A percentile compares a stretch with the other conserved stretches of the same genome.
phyloP scores from a whole-genome alignment of 2,113 vertebrate species.

The Sebastes fasciatus region DNA sequence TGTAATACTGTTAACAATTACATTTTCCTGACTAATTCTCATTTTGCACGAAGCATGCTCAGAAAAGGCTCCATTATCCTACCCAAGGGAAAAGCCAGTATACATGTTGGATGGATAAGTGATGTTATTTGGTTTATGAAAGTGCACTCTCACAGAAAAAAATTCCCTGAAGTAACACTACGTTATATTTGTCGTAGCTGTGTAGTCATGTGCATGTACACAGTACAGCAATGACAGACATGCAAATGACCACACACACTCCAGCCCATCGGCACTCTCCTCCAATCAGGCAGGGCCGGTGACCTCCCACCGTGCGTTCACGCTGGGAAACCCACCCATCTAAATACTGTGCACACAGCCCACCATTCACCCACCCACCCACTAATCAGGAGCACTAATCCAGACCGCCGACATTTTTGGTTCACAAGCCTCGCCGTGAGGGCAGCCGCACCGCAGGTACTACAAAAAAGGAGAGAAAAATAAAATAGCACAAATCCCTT shows the following conservation, averaged over 20 bases:
- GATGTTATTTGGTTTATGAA: not conserved
- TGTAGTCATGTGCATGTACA: not conserved
- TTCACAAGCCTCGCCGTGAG: conserved; percentile 55
- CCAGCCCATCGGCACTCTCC: conserved; percentile 16
- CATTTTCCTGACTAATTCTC: not conserved
- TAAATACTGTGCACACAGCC: conserved; percentile 51
- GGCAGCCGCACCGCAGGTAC: conserved; percentile 52
- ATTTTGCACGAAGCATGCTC: not conserved
- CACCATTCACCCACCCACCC: conserved; percentile 45
- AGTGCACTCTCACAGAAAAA: not conserved
- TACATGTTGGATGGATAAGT: no score
- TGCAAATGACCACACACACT: conserved; percentile 31
- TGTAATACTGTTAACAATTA: not conserved
- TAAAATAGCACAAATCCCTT: conserved; percentile 74
- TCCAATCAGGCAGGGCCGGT: conserved; percentile 42
- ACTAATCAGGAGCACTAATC: conserved; percentile 64
- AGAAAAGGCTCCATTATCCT: not conserved
- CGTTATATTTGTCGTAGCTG: not conserved
- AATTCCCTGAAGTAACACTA: not conserved
- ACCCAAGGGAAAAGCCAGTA: not conserved
- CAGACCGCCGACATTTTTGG: conserved; percentile 56
- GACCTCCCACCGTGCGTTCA: conserved; percentile 52
- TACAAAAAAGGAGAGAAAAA: conserved; percentile 52
- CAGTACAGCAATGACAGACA: conserved; percentile 7
- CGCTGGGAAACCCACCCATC: conserved; percentile 34